phyloP scores from a whole-genome alignment of 2,113 vertebrate genomes.

The Hyaena hyaena region DNA sequence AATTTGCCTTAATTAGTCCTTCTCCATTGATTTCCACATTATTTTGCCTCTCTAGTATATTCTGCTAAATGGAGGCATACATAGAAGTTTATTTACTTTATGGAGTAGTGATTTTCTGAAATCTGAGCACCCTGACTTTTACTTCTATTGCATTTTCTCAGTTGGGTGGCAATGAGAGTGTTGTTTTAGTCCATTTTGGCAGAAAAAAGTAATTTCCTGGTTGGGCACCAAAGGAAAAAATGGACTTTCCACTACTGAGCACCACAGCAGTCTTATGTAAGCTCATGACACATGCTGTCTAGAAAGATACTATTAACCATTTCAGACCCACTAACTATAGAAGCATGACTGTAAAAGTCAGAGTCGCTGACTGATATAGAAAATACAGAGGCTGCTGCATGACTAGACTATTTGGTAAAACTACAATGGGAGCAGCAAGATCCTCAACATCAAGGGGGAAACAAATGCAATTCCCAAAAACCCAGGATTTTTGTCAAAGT shows the following conservation, averaged over 20 bases:
- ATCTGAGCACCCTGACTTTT: background rate
- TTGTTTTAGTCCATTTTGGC: background rate
- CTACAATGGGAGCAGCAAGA: background rate
- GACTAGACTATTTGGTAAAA: background rate
- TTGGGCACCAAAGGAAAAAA: background rate
- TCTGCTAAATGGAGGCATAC: conserved; percentile 35
- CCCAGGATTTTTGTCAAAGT: background rate
- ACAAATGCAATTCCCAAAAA: background rate
- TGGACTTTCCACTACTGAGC: background rate
- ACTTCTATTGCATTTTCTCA: background rate
- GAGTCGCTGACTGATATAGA: background rate
- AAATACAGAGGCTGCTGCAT: background rate
- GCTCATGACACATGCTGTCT: background rate
- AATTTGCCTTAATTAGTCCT: background rate
- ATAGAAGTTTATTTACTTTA: background rate
- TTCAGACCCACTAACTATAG: background rate
- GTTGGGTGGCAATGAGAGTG: background rate
- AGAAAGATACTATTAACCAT: background rate
- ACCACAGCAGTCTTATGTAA: background rate
- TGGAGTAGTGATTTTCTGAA: background rate
- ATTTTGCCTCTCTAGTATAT: background rate
- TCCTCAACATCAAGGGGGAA: background rate
- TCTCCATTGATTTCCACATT: conserved; percentile 26
- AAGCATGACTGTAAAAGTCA: background rate
- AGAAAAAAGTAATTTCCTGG: conserved; percentile 39